Evolutionary conservation across 2,797 vertebrate genomes (phyloP), one percentile per base, ranked within the genome.

Genomic region (Myotis vivesi): DNA sequence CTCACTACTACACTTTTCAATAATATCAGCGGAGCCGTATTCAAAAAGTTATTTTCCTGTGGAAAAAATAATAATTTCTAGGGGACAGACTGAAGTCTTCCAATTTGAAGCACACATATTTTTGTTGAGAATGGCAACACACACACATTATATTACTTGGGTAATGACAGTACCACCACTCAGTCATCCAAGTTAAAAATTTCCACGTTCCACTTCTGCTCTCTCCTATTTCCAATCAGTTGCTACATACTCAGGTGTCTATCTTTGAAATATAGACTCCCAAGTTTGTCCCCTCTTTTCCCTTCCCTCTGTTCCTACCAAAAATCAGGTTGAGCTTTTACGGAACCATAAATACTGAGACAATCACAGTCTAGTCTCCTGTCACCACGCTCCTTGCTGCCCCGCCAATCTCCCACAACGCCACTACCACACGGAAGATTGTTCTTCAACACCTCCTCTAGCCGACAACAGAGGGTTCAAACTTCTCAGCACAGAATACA

Each of bases 291-390:
- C 30, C 7, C 15, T 44, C 53, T 51, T 81, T 69, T 38, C 53
- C 33, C 38, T 75, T 80, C 87, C 41, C 8, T 72, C 55, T 59
- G 13, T 80, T 85, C 73, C n/a, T n/a, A 55, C n/a, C 44, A 64
- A 88, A 92, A 79, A 55, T 77, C 62, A 92, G 30, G 38, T 30
- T 75, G 59, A 87, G 16, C 46, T 89, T 89, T 77, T 79, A 53
- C 6, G 8, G 10, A 51, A 38, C 11, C 51, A 46, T 79, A 53
- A 84, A 49, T 13, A 57, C 17, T 6, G 1, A 77, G 80, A 68
- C 8, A n/a, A 73, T 36, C 81, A 57, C 59, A 53, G 19, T 13
- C 10, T 19, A 19, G 33, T 16, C 53, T 66, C 72, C 20, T 15
- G 11, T 71, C 25, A 25, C 16, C 64, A 77, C 64, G 59, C 41